These are phyloP conservation scores for Drosophila guanche DNA, from an alignment of 1,140 invertebrate genomes.

Conservation along the genomic window DNA sequence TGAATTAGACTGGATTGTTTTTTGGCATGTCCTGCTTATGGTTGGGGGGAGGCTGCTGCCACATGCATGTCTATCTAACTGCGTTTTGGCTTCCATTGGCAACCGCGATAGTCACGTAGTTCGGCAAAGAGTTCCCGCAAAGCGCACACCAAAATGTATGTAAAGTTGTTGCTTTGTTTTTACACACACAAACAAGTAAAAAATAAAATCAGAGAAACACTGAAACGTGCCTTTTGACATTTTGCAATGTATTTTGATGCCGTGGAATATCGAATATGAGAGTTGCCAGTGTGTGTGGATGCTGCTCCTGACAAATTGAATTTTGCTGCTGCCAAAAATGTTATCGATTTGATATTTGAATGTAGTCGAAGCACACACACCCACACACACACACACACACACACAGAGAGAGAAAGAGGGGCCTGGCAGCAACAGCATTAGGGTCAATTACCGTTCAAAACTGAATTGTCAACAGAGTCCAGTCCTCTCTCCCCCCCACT, in stretches of 20 bases:
- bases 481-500: no score
- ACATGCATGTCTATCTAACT: slow-evolving; percentile 12
- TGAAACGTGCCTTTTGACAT: slow-evolving; percentile 76
- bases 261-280: slow-evolving; percentile 33
- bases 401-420: not conserved
- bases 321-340: slow-evolving; percentile 62
- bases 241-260: slow-evolving; percentile 60
- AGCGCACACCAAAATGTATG: slow-evolving; percentile 16
- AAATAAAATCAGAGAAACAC: slow-evolving; percentile 73
- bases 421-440: slow-evolving; percentile 51
- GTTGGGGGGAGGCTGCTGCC: slow-evolving; percentile 4
- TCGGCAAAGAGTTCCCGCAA: slow-evolving; percentile 45
- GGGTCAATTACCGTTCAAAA: slow-evolving; percentile 74
- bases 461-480: slow-evolving; percentile 57
- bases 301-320: slow-evolving; percentile 67
- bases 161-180: slow-evolving; percentile 32
- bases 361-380: slow-evolving; percentile 14
- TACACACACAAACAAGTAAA: slow-evolving; percentile 61
- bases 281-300: slow-evolving; percentile 9
- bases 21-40: slow-evolving; percentile 42
- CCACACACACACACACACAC: not conserved
- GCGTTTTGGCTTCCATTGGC: slow-evolving; percentile 64
- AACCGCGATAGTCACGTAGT: slow-evolving; percentile 71
- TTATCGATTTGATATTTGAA: slow-evolving; percentile 68
- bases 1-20: slow-evolving; percentile 53